A percentile compares a stretch with the other conserved stretches of the same genome.
These are phyloP conservation scores for Cetoscarus ocellatus DNA, from an alignment of 2,797 vertebrate species.

Conservation along the genomic window DNA sequence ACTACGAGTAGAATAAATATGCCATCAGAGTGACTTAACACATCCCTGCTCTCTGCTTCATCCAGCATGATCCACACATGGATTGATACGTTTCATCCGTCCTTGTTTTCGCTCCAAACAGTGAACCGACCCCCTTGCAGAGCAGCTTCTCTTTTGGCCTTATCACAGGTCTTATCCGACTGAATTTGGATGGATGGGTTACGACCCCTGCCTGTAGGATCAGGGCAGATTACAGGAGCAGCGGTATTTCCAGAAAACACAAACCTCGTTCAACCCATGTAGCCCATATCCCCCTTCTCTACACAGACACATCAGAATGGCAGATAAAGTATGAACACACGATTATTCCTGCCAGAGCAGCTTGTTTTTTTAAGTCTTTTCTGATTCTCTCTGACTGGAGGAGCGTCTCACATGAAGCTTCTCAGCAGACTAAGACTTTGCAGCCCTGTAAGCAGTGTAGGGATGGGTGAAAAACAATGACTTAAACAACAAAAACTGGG, in stretches of 20 bases:
- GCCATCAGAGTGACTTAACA: not conserved
- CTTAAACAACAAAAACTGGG: too few relatives aligned
- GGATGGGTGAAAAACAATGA: too few relatives aligned
- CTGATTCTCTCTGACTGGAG: not conserved
- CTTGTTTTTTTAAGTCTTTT: not conserved
- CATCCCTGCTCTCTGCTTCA: constrained; percentile 6
- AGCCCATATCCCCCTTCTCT: not conserved
- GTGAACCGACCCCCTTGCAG: constrained; percentile 25
- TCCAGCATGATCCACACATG: not conserved
- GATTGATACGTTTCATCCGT: constrained; percentile 17
- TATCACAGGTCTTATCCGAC: constrained; percentile 39
- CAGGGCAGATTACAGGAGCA: constrained; percentile 54
- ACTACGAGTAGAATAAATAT: not conserved
- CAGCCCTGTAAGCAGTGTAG: too few relatives aligned
- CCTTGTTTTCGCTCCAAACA: not conserved
- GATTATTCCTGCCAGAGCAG: not conserved
- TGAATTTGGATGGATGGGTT: constrained; percentile 37
- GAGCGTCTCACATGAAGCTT: too few relatives aligned
- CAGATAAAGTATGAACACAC: constrained; percentile 1
- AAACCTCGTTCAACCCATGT: constrained; percentile 37
- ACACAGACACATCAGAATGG: not conserved
- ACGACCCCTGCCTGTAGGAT: constrained; percentile 51
- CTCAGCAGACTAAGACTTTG: too few relatives aligned
- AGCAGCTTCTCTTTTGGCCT: constrained; percentile 44
- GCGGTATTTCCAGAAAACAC: constrained; percentile 30